Conservation (phyloP, 2,888 invertebrate genomes). For the Oligia latruncula region DNA sequence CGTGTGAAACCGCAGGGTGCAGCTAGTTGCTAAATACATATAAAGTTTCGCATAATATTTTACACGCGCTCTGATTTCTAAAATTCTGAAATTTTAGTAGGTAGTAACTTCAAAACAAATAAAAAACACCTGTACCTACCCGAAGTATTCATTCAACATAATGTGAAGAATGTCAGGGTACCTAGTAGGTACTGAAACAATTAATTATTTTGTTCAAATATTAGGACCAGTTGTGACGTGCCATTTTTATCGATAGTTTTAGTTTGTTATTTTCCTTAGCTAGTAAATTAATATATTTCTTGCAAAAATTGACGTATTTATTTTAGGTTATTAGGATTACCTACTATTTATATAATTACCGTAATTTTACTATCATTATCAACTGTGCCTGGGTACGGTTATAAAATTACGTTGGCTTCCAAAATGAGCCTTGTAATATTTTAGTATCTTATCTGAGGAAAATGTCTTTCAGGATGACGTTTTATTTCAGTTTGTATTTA, state of each 20-base stretch:
- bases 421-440: slow-evolving; percentile 20
- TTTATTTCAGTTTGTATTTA: slow-evolving; percentile 12
- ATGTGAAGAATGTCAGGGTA: not conserved
- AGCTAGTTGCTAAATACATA: not conserved
- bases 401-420: not conserved
- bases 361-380: not conserved
- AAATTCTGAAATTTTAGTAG: not conserved
- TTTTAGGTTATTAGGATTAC: not conserved
- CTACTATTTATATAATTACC: not conserved
- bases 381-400: not conserved
- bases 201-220: not conserved
- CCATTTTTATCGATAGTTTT: slow-evolving; percentile 12
- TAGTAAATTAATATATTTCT: not conserved
- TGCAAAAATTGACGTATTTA: not conserved
- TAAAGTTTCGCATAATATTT: not conserved
- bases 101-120: not conserved
- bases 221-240: slow-evolving; percentile 1
- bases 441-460: slow-evolving; percentile 31
- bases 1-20: not conserved
- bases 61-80: too few species aligned
- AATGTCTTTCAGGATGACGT: slow-evolving; percentile 15
- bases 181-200: too few species aligned
- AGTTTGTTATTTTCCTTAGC: slow-evolving; percentile 21
- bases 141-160: slow-evolving; percentile 2
- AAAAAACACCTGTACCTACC: not conserved